phyloP scores from a whole-genome alignment of 2,113 vertebrate species.

The Urocolius indicus region DNA sequence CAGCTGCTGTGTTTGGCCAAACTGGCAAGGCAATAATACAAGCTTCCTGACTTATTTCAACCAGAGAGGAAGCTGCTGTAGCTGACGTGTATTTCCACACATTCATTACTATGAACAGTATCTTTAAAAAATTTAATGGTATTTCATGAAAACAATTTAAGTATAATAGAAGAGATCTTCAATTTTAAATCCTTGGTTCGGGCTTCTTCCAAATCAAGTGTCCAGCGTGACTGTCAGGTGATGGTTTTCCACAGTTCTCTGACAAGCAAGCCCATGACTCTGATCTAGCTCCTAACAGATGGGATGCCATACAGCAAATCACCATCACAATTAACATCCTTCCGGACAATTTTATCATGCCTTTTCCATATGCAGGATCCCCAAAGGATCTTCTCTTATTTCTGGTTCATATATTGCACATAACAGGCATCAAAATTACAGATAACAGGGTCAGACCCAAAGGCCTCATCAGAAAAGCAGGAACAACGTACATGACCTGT shows the following conservation, averaged over 20 bases:
- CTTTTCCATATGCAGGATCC: neutral
- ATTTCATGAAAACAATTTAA: neutral
- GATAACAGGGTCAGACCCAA: neutral
- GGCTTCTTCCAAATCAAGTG: neutral
- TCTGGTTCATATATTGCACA: neutral
- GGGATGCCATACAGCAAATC: neutral
- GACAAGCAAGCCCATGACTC: neutral
- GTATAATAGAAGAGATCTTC: neutral
- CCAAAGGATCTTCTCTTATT: neutral
- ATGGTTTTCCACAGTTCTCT: neutral
- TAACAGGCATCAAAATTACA: neutral
- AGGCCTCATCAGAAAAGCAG: rapidly evolving
- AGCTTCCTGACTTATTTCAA: slow-evolving; percentile 43
- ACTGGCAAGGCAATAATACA: neutral
- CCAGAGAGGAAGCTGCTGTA: slow-evolving; percentile 11
- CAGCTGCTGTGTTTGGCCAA: slow-evolving; percentile 1
- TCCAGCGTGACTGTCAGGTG: neutral
- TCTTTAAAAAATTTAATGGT: neutral
- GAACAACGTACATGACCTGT: neutral
- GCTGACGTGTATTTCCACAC: slow-evolving; percentile 46
- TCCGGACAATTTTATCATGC: neutral
- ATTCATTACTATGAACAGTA: neutral
- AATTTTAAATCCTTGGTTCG: neutral
- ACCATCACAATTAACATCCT: neutral
- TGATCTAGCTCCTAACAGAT: neutral